A percentile compares a stretch with the other conserved stretches of the same genome.
phyloP scores from a whole-genome alignment of 1,140 invertebrate genomes.

The Drosophila pandora region DNA sequence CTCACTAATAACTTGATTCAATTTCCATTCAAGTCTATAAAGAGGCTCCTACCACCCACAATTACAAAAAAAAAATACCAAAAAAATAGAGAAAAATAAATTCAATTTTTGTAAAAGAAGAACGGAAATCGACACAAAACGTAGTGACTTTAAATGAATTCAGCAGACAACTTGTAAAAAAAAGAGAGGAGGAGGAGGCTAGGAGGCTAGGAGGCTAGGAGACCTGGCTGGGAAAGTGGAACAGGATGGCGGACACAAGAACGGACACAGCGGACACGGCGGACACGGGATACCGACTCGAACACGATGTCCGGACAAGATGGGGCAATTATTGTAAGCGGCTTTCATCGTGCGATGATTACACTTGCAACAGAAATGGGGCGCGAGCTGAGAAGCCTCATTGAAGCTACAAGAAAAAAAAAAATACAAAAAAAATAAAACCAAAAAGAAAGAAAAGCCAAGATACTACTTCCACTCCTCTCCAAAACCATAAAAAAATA shows the following conservation, averaged over 20 bases:
- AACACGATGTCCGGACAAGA: slow-evolving; percentile 71
- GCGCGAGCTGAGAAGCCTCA: slow-evolving; percentile 48
- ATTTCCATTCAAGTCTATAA: slow-evolving; percentile 34
- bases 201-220: background rate
- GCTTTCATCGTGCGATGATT: slow-evolving; percentile 81
- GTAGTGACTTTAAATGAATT: slow-evolving; percentile 67
- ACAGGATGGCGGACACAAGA: background rate
- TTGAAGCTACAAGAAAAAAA: slow-evolving; percentile 15
- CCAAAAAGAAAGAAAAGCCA: background rate
- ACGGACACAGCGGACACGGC: background rate
- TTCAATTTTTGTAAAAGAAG: background rate
- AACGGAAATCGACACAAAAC: slow-evolving; percentile 66
- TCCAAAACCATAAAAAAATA: slow-evolving; percentile 10
- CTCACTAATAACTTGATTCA: slow-evolving; percentile 46
- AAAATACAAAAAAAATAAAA: background rate
- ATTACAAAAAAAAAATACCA: slow-evolving; percentile 6
- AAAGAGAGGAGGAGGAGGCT: slow-evolving; percentile 6
- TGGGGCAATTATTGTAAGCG: slow-evolving; percentile 80
- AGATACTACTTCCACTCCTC: background rate
- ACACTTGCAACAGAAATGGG: slow-evolving; percentile 79
- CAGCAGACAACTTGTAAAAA: slow-evolving; percentile 21
- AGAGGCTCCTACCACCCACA: slow-evolving; percentile 3
- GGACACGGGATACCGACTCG: slow-evolving; percentile 21
- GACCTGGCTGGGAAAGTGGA: slow-evolving; percentile 1
- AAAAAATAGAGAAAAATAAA: no score